Evolutionary conservation across 2,888 invertebrate genomes (phyloP), one percentile per base, ranked within the genome.

Genomic region (Linyphia triangularis): DNA sequence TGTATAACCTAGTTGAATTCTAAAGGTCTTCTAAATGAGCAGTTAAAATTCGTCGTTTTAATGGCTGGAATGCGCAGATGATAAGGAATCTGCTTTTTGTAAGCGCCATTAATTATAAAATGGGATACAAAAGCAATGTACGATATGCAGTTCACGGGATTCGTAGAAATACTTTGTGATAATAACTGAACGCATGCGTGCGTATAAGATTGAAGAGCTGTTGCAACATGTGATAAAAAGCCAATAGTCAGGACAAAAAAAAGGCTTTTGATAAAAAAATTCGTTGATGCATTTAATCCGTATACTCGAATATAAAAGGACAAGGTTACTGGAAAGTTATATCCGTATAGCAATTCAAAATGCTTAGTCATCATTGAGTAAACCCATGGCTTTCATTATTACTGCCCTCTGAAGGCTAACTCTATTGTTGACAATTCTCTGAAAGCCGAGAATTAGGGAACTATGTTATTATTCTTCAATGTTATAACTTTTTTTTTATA

Each of bases 291-390:
- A 57, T 72, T 82, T 69, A 82, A 82, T 70, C 70, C 61, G 28
- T n/a, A 6, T 61, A 19, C 59, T 16, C 22, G 19, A 13, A 7
- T 43, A 78, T 69, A 70, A 37, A 72, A 19, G 63, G 70, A 40
- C 72, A 72, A 82, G 82, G 82, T 63, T 30, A 30, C 28, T 57
- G 43, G 30, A 51, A 51, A 22, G 40, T 24, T 63, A 61, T 77
- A 77, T 77, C 63, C 77, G 65, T 79, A 40, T 67, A 28, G 19
- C 19, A 43, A 79, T 67, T 79, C 67, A 77, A 24, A 77, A 63
- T 22, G 33, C 61, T 77, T 37, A 77, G 67, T 79, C 78, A 65
- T 51, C 67, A 51, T 51, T 67, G 51, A 67, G 65, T 43, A 51
- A 51, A 79, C n/a, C 28, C 67, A 40, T 10, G 78, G 30, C n/a